Base-by-base conservation (phyloP, 2,113 vertebrate species). In the Apodemus sylvaticus region DNA sequence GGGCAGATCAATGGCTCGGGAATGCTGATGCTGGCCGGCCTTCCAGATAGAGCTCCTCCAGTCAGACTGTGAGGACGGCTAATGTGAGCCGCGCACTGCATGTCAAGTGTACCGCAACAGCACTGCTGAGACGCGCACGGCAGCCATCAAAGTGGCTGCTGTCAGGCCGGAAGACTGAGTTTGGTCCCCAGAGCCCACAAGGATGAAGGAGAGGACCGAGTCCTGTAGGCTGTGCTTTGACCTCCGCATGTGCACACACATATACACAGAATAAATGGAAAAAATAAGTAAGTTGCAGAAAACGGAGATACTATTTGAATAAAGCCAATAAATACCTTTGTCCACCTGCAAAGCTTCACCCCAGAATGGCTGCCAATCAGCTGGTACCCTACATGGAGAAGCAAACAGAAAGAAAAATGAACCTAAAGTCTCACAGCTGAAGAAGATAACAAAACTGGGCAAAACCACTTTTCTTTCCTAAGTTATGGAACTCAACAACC, bases 291-390 rank as follows among this genome's bases (percentile, higher is more conserved):
- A 68, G 83, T 1, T 66, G 19, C 12, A 74, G 51, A 45, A 66
- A 86, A 94, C 13, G 94, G 91, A 92, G 70, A 81, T 34, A 85
- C 68, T n/a, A 85, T 62, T 45, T 58, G 45, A 93, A 86, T 60
- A 81, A 91, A 94, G 79, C 55, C 5, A 89, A 91, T 14, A 86
- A 85, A 94, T 98, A 99, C 99, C 99, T 99, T 99, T 90, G 99
- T 99, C 99, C 99, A 99, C 17, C 99, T 98, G 96, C 99, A 99
- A 7, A 99, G 99, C 97, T 99, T 99, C 97, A 99, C 99, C 71
- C 99, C 99, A 0, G 99, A 99, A 93, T 99, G 99, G 98, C 99
- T 99, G 97, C 99, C 99, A 85, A 99, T 99, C 92, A 99, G 98
- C 97, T 98, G 99, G 97, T 99, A 99, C 34, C 99, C 99, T 99